A percentile compares a stretch with the other conserved stretches of the same genome.
phyloP scores from a whole-genome alignment of 2,113 vertebrate genomes.

The Xiphophorus hellerii region DNA sequence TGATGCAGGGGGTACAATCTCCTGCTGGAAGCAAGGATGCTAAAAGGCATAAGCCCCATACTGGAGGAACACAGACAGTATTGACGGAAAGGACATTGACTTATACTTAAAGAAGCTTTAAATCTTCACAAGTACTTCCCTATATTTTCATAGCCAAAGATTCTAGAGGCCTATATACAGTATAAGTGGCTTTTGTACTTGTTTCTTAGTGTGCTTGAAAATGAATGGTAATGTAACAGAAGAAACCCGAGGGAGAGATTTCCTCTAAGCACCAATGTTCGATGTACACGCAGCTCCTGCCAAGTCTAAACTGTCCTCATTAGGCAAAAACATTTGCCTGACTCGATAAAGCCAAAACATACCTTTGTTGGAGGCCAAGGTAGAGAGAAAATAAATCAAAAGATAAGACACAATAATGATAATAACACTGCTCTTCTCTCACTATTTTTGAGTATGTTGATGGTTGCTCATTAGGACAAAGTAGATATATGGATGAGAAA shows the following conservation, averaged over 20 bases:
- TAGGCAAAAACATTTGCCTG: slow-evolving; percentile 65
- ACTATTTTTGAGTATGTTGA: slow-evolving; percentile 31
- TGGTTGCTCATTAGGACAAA: slow-evolving; percentile 19
- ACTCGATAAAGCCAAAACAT: slow-evolving; percentile 53
- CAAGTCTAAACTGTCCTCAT: slow-evolving; percentile 73
- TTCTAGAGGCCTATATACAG: slow-evolving; percentile 2
- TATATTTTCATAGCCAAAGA: slow-evolving; percentile 3
- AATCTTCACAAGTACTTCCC: slow-evolving; percentile 21
- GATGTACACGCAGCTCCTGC: slow-evolving; percentile 60
- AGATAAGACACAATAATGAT: slow-evolving; percentile 5
- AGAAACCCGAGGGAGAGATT: slow-evolving; percentile 64
- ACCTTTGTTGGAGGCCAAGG: slow-evolving; percentile 26
- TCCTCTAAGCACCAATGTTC: slow-evolving; percentile 65
- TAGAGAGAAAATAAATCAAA: slow-evolving; percentile 6
- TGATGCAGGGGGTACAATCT: neutral
- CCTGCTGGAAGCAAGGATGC: neutral
- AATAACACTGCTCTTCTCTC: neutral
- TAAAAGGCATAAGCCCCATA: slow-evolving; percentile 10
- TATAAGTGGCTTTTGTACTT: slow-evolving; percentile 24
- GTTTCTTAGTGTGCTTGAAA: slow-evolving; percentile 39
- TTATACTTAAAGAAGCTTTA: slow-evolving; percentile 14
- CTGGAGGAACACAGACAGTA: slow-evolving; percentile 30
- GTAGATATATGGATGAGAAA: neutral
- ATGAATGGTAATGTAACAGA: slow-evolving; percentile 65
- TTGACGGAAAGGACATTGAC: slow-evolving; percentile 36